phyloP scores from a whole-genome alignment of 2,888 invertebrate genomes.

The Pseudococcus jackbeardsleyi region DNA sequence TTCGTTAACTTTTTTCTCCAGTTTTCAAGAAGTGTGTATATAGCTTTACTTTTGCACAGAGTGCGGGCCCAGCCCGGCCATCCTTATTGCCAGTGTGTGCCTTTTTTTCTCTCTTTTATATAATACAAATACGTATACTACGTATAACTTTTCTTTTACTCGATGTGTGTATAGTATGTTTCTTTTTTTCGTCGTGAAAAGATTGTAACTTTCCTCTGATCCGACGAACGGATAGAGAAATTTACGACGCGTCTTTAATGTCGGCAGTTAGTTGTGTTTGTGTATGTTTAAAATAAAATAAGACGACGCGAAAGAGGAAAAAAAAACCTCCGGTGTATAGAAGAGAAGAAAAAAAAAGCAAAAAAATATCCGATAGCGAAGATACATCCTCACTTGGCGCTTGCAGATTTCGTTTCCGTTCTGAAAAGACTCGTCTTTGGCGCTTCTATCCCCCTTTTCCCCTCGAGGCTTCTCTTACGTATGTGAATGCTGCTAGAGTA shows the following conservation, averaged over 20 bases:
- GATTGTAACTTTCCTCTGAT: constrained; percentile 61
- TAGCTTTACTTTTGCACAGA: background rate
- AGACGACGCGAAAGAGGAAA: constrained; percentile 21
- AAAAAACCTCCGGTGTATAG: constrained; percentile 43
- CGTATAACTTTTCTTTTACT: background rate
- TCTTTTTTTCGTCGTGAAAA: constrained; percentile 36
- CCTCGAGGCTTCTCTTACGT: background rate
- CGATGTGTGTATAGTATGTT: background rate
- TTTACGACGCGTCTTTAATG: constrained; percentile 63
- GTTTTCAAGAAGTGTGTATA: constrained; percentile 46
- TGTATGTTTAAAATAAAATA: constrained; percentile 60
- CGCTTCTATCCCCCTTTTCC: background rate
- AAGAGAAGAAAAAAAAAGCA: constrained; percentile 27
- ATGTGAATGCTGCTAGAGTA: background rate
- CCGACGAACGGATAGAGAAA: constrained; percentile 59
- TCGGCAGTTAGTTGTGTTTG: constrained; percentile 62
- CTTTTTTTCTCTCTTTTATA: background rate
- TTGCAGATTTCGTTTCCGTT: constrained; percentile 63
- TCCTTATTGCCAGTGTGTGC: background rate
- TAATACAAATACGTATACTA: background rate
- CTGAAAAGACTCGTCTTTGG: constrained; percentile 42
- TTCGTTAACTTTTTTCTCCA: constrained; percentile 59
- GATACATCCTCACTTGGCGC: constrained; percentile 62
- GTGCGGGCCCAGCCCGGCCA: background rate
- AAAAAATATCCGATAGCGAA: constrained; percentile 59